Base-by-base conservation (phyloP, 2,888 invertebrate species). In the Alloplasta piceator region DNA sequence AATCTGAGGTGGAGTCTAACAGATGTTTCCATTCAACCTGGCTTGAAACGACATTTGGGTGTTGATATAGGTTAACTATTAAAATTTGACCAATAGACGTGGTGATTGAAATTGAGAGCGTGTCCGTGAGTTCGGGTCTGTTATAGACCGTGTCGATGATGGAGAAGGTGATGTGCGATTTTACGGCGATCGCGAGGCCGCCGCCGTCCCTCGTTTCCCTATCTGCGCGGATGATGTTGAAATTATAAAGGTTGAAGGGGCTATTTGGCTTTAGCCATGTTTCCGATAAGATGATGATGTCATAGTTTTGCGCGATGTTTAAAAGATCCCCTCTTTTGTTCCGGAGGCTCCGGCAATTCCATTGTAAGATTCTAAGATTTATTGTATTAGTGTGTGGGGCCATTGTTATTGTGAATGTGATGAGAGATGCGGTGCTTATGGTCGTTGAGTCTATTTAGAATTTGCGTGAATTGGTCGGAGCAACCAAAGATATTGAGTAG, bases 231-330 rank as follows among this genome's bases (percentile, higher is more conserved):
- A 79, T 39, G 3, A 64, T 52, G 5, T 68, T n/a, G 5, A 70
- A 43, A 6, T 55, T 56, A 1, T 60, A 38, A 14, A 74, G 26
- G 5, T 16, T 67, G 48, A 26, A 39, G 6, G 14, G 12, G 7
- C 50, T 12, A 50, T 60, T 38, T 9, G 43, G 39, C n/a, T 60
- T 7, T n/a, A 60, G 60, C 60, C 67, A 60, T 6, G 68, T 55
- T 61, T 76, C 68, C 12, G 39, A 43, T 4, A 76, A 38, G 6
- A 76, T 61, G 26, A 76, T 43, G 1, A 68, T 36, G n/a, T 76
- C 61, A 41, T 60, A 76, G 1, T 50, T 26, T 6, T 41, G 16
- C 1, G 16, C 39, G 1, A 76, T 55, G 39, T 66, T 60, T 3
- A 38, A 7, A 16, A 46, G 5, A 5, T 60, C 10, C 10, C 46